Base-by-base conservation (phyloP, 1,140 invertebrate genomes). In the Zeugodacus cucurbitae region DNA sequence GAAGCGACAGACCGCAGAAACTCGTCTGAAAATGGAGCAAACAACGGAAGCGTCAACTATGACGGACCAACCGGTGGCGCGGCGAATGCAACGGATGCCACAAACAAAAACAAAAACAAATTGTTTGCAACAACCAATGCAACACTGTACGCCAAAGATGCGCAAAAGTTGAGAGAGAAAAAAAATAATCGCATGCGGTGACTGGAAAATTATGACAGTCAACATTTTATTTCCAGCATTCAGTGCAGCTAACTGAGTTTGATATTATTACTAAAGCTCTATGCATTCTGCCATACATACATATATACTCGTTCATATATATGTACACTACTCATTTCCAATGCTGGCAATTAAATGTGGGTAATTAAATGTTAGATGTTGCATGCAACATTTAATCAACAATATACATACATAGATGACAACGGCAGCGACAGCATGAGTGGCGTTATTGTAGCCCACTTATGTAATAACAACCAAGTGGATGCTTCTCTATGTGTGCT, bases 331-430 rank as follows among this genome's bases (percentile, higher is more conserved):
- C 67, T 22, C 67, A 74, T n/a, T 74, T 74, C 67, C 67, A 74
- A 74, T 74, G 67, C 34, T 74, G 67, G 67, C 67, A 74, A 74
- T 74, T 74, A 70, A 70, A 37, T 70, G 67, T 32, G 32, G 32
- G 67, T 70, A 70, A 70, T 70, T 70, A 74, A 32, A 74, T 74
- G 67, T 34, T 32, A 74, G 29, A 74, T 74, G 67, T 74, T 74
- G 67, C 67, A 74, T 74, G 67, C 67, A 74, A 74, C 67, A 74
- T 74, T 74, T 74, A 74, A 74, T 74, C 67, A 74, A 37, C 67
- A 74, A 37, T 26, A 54, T 54, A 54, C 48, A 54, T 54, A 54
- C n/a, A 26, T 62, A 62, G 58, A 62, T 62, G 58, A 62, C 22
- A 62, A 62, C n/a, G 58, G 10, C 58, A 62, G 26, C 58, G n/a